phyloP scores from a whole-genome alignment of 2,113 vertebrate species.

The Heterocephalus glaber region DNA sequence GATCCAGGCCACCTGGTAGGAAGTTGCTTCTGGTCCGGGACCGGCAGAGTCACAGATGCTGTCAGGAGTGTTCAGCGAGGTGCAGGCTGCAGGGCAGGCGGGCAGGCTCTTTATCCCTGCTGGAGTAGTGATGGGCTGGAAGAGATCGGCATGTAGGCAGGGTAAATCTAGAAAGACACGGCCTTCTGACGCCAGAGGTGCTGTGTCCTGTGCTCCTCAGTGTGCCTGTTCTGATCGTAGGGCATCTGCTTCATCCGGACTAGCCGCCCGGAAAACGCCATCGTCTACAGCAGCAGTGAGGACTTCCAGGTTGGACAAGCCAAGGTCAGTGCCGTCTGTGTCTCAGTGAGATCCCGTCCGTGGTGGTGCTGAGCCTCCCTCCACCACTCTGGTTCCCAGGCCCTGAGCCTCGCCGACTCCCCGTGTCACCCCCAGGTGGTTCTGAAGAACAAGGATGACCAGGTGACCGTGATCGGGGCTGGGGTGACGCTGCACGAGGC shows the following conservation, averaged over 20 bases:
- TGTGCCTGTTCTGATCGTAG: slow-evolving; percentile 79
- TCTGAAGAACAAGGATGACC: slow-evolving; percentile 93
- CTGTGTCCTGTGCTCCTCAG: rapidly evolving
- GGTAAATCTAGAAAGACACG: background rate
- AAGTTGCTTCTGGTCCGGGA: background rate
- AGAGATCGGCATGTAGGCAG: background rate
- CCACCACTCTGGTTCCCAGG: background rate
- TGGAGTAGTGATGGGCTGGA: rapidly evolving
- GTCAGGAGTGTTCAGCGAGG: background rate
- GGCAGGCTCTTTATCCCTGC: background rate
- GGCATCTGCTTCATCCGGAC: slow-evolving; percentile 97
- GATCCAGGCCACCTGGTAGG: background rate
- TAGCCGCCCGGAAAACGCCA: slow-evolving; percentile 92
- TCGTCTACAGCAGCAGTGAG: slow-evolving; percentile 95
- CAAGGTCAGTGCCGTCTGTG: slow-evolving; percentile 87
- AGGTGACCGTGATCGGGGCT: slow-evolving; percentile 94
- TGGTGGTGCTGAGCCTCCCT: background rate
- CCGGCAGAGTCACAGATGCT: background rate
- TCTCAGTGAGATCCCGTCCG: background rate
- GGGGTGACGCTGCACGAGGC: slow-evolving; percentile 95
- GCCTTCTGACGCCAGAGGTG: background rate
- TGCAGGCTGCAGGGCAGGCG: background rate
- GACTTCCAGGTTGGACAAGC: slow-evolving; percentile 95
- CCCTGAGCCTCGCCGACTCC: background rate
- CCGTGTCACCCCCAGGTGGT: slow-evolving; percentile 87